Evolutionary conservation across 2,888 invertebrate genomes (phyloP), one percentile per base, ranked within the genome.

Genomic region (Harpalus rubripes): DNA sequence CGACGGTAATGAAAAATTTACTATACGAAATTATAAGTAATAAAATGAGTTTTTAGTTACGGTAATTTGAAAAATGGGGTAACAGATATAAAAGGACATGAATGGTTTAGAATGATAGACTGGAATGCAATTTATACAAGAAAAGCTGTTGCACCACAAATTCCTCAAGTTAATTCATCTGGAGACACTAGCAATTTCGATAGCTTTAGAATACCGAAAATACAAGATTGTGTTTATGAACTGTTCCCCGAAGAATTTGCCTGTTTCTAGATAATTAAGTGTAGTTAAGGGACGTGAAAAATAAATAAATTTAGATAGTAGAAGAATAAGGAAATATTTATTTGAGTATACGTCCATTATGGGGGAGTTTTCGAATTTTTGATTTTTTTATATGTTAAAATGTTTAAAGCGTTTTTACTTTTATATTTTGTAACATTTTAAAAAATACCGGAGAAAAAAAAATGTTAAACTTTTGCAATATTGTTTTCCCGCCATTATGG

Each of bases 51-150:
- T 41, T 41, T 41, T 63, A 95, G 98, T 52, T 96, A 93, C 90
- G 99, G 99, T 22, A 96, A 97, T 89, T 92, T 98, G 87, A 96
- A 96, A 91, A 95, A 95, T 87, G 98, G 98, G 12, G 94, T 95
- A 8, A 94, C 94, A 88, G 98, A 98, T 90, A 97, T 99, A 87
- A 99, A 98, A 91, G 93, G 93, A 85, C 98, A 98, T 91, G 93
- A 93, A 82, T 99, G 98, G 98, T 99, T 98, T 89, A 92, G 93
- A 81, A 93, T 94, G 1, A 93, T 95, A 10, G 95, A 96, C 89
- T 99, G 98, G 98, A 93, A 95, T 85, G 93, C 94, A 12, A 92
- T 98, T 86, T 94, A 97, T 86, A 94, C 96, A 89, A 95, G 95
- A 89, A 95, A 94, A 90, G 90, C 95, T 0, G 90, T 91, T 7